Evolutionary conservation across 2,888 invertebrate species (phyloP).

Genomic region (Xestia sexstrigata): DNA sequence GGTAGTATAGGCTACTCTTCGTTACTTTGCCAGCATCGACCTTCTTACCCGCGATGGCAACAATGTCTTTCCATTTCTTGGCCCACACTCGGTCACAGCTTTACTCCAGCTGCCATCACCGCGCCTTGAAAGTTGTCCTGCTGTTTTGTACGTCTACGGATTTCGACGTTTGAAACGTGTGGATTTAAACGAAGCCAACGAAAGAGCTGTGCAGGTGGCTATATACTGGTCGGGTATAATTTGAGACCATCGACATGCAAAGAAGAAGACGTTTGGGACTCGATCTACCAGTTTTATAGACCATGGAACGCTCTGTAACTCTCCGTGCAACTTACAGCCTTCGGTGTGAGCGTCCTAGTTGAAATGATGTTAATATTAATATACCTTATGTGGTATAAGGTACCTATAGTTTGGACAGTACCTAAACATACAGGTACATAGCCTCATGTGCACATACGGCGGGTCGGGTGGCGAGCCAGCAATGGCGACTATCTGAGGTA

Average conservation of each 20-base stretch:
- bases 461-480: constrained; percentile 58
- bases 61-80: not conserved
- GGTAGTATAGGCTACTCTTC: not conserved
- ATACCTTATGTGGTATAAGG: not conserved
- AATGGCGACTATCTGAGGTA: constrained; percentile 69
- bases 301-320: not conserved
- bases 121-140: not conserved
- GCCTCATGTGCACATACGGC: constrained; percentile 52
- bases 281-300: not conserved
- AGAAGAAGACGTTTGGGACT: no score
- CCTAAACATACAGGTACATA: constrained; percentile 29
- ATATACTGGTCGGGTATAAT: no score
- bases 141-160: not conserved
- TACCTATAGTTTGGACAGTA: not conserved
- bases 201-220: no score
- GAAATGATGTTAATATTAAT: not conserved
- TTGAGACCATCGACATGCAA: no score
- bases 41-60: not conserved
- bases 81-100: not conserved
- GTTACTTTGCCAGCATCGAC: not conserved
- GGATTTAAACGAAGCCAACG: no score
- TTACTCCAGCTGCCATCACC: not conserved
- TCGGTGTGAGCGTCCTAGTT: not conserved
- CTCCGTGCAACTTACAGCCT: not conserved
- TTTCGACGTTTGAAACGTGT: not conserved